Conservation (phyloP, 2,888 invertebrate species). For the Macaria notata region DNA sequence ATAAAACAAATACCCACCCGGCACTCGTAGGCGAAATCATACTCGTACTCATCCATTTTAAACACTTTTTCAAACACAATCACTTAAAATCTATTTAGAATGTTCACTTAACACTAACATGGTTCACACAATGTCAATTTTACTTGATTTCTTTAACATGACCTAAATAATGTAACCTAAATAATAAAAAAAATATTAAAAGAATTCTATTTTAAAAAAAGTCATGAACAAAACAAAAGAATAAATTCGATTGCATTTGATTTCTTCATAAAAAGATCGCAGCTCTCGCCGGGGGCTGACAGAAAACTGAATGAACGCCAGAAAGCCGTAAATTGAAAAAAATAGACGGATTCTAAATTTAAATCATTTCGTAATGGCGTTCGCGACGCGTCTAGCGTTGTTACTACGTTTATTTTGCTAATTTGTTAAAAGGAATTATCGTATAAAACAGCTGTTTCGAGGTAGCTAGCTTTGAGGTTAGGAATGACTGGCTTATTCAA, state of each 20-base stretch:
- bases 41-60: conserved; percentile 81
- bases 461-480: conserved; percentile 65
- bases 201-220: conserved; percentile 20
- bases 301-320: conserved; percentile 75
- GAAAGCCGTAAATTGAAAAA: conserved; percentile 70
- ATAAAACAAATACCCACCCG: conserved; percentile 76
- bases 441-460: conserved; percentile 70
- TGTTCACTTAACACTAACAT: conserved; percentile 55
- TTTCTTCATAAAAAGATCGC: conserved; percentile 43
- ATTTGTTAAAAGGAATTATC: conserved; percentile 39
- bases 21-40: conserved; percentile 86
- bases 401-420: conserved; percentile 14
- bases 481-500: conserved; percentile 72
- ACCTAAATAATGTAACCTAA: conserved; percentile 43
- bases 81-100: conserved; percentile 39
- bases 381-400: conserved; percentile 57
- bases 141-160: conserved; percentile 19
- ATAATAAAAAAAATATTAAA: conserved; percentile 22
- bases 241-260: conserved; percentile 5
- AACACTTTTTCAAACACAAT: conserved; percentile 47
- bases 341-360: conserved; percentile 66
- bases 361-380: conserved; percentile 71
- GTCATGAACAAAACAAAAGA: conserved; percentile 12
- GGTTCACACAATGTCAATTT: conserved; percentile 37
- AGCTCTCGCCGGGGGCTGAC: conserved; percentile 53